Evolutionary conservation across 2,888 invertebrate genomes (phyloP), one percentile per base, ranked within the genome.

Genomic region (Nasonovia ribisnigri): DNA sequence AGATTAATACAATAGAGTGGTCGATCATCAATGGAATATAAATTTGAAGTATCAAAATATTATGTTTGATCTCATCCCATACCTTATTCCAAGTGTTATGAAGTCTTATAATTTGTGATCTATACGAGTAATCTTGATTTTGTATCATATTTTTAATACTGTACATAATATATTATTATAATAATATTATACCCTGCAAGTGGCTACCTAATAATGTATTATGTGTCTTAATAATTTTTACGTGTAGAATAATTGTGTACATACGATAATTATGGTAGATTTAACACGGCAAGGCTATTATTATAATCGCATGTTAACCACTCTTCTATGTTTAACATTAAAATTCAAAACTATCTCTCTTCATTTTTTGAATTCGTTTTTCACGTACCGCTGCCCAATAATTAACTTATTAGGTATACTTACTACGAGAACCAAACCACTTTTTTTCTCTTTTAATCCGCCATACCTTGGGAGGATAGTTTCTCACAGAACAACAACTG

Each of bases 401-500:
- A 77, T 77, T 77, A 77, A 36, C 77, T 20, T 20, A 77, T 77
- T 77, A 77, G 36, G 20, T 77, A 36, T 36, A 36, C 8, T 5
- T 67, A n/a, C 67, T 20, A 77, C 77, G 20, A 77, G 2, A 77
- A 77, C 36, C 77, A 77, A 77, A 77, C 77, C 77, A 36, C 77
- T 20, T 77, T 77, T 54, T 36, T 36, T 77, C 36, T 77, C 36
- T 77, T 77, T 77, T 77, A 77, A 36, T 77, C 36, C 36, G 20
- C 54, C 16, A 36, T 36, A 36, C 36, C 20, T 36, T 20, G 2
- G 2, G 77, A 77, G 8, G 36, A 77, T 36, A 77, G 36, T 77
- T 77, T 77, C 77, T 77, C 77, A 77, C 77, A 77, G 36, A 77
- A 77, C 8, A 77, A 77, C 77, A 77, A 77, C 77, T 36, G 77